Conservation (phyloP, 2,797 vertebrate genomes). For the Enteromius mattozi region DNA sequence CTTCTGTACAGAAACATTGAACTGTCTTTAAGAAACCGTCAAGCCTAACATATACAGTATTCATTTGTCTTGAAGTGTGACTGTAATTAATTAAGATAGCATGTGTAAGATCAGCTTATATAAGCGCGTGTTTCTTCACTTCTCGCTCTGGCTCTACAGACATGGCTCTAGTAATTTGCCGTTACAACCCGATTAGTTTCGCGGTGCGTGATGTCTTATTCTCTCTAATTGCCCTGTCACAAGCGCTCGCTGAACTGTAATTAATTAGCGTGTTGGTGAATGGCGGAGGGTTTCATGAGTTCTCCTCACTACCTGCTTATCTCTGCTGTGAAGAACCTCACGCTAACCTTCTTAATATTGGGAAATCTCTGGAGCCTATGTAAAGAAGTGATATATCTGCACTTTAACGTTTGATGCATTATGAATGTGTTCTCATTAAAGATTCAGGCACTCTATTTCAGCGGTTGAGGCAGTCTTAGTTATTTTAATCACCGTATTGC, state of each 20-base stretch:
- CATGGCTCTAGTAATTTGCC: conserved; percentile 3
- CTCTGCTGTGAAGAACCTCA: not conserved
- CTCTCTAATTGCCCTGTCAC: conserved; percentile 39
- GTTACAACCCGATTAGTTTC: conserved; percentile 16
- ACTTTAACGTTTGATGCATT: conserved; percentile 19
- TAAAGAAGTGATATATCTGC: not conserved
- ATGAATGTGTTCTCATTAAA: conserved; percentile 31
- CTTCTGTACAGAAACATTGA: not conserved
- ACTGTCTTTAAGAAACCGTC: not conserved
- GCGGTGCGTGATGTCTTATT: conserved; percentile 27
- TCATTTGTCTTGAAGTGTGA: not conserved
- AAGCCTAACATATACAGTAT: not conserved
- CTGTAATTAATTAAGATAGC: not conserved
- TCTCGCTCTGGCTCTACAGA: not conserved
- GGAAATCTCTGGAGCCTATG: not conserved
- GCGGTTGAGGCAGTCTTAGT: not conserved
- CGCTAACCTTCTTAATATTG: not conserved
- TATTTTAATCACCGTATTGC: not conserved
- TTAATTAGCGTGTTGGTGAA: conserved; percentile 14
- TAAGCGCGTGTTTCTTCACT: not conserved
- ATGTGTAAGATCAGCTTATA: not conserved
- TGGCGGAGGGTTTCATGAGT: not conserved
- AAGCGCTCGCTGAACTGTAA: conserved; percentile 17
- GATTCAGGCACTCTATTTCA: not conserved
- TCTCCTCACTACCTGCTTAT: not conserved